Conservation (phyloP, 2,113 vertebrate genomes). For the Microtus pennsylvanicus region DNA sequence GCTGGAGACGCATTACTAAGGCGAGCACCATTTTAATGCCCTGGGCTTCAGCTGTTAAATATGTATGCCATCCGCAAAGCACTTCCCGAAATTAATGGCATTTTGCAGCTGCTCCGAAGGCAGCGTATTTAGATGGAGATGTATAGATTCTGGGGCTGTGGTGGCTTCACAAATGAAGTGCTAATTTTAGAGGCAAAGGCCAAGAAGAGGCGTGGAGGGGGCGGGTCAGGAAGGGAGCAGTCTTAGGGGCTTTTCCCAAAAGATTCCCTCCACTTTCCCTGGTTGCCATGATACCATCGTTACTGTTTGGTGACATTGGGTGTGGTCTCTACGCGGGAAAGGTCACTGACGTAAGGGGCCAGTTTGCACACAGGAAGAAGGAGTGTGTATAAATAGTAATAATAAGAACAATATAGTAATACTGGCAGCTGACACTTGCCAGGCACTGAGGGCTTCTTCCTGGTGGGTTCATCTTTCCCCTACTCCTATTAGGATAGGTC, state of each 20-base stretch:
- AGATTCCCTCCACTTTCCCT: not conserved
- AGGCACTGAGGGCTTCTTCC: not conserved
- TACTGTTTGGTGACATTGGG: conserved; percentile 38
- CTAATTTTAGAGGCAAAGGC: conserved; percentile 83
- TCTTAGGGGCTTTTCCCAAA: conserved; percentile 57
- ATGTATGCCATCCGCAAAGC: conserved; percentile 88
- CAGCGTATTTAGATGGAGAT: conserved; percentile 80
- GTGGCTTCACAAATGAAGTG: conserved; percentile 83
- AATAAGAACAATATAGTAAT: no score
- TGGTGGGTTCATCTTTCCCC: not conserved
- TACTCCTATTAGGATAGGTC: not conserved
- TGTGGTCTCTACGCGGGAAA: not conserved
- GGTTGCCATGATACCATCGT: not conserved
- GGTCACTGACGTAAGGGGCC: not conserved
- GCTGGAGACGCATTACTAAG: conserved; percentile 87
- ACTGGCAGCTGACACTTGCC: not conserved
- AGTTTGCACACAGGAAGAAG: not conserved
- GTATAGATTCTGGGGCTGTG: conserved; percentile 79
- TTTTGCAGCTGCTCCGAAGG: conserved; percentile 88
- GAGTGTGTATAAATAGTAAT: not conserved
- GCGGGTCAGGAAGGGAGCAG: conserved; percentile 25
- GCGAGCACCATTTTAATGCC: conserved; percentile 84
- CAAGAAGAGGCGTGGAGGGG: not conserved
- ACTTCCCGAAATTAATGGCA: conserved; percentile 88
- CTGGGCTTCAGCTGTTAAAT: conserved; percentile 87